Base-by-base conservation (phyloP, 2,888 invertebrate genomes). In the Drosophila anomelani region DNA sequence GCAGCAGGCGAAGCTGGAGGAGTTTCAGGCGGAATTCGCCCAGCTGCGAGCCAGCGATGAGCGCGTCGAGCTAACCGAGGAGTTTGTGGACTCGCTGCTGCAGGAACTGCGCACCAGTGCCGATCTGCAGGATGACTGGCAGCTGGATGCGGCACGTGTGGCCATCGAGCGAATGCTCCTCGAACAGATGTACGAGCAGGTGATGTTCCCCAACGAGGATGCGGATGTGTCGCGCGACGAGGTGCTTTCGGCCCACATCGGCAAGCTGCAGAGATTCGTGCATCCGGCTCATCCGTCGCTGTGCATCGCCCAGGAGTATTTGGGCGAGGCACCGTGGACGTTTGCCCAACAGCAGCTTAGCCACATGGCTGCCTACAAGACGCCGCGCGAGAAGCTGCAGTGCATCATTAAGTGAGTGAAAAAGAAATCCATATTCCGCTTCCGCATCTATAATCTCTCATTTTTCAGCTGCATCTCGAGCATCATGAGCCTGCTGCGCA, bases 201-300 rank as follows among this genome's bases (percentile, higher is more conserved):
- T 99, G 54, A 94, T 99, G 92, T 98, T 98, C 93, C 99, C 99
- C 8, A 99, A 99, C 91, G 98, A 98, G 5, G 99, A 99, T 92
- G 98, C 97, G 0, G 99, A 99, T 93, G 94, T 97, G 75, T 95
- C 96, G 29, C 93, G 99, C 72, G 99, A 99, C 92, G 97, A 97
- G 80, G 95, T 98, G 72, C 94, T 98, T 57, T 95, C 95, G 85
- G 96, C 98, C 85, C 98, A 99, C 93, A 97, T 99, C 88, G 95
- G 95, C 58, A 96, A 97, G 88, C 93, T 99, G 90, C 94, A 96
- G 32, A 94, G 94, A 67, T 93, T 95, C 5, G 95, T 98, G 44
- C 95, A 96, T 20, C 97, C 97, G 6, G 94, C 95, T 70, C 97
- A 98, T 92, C 95, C 95, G 86, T 96, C 97, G 91, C 93, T 97